A percentile compares a stretch with the other conserved stretches of the same genome.
Evolutionary conservation across 2,113 vertebrate species (phyloP).

Genomic region (Saguinus midas): DNA sequence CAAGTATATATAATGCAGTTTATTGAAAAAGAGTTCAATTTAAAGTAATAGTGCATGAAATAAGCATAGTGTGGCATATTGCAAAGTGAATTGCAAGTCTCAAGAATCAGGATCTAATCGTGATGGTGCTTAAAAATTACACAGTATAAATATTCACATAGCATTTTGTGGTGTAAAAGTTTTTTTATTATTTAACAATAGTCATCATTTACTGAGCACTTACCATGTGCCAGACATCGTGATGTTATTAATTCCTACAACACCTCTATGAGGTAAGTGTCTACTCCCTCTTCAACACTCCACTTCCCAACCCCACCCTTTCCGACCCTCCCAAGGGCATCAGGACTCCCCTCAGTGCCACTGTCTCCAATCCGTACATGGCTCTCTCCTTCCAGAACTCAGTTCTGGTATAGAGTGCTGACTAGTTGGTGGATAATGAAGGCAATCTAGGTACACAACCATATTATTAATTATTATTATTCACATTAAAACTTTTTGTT

Average conservation of each 20-base stretch:
- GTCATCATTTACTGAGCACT: constrained; percentile 39
- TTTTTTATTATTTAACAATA: constrained; percentile 2
- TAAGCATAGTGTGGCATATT: constrained; percentile 31
- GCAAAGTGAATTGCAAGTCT: constrained; percentile 41
- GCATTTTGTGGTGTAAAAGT: constrained; percentile 40
- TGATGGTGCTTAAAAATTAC: constrained; percentile 19
- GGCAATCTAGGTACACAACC: background rate
- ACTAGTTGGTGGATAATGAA: background rate
- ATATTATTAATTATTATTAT: background rate
- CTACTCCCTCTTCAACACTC: background rate
- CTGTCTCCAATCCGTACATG: fast-evolving
- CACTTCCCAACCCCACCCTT: background rate
- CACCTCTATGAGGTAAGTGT: background rate
- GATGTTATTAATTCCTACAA: background rate
- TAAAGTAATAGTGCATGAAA: constrained; percentile 68
- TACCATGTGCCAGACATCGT: background rate
- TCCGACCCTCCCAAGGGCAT: background rate
- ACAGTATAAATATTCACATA: constrained; percentile 55
- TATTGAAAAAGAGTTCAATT: constrained; percentile 66
- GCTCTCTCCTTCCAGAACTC: background rate
- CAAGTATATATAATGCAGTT: constrained; percentile 51
- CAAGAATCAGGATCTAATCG: constrained; percentile 17
- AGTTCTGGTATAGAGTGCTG: background rate
- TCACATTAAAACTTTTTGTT: background rate
- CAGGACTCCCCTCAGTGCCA: background rate